These are phyloP conservation scores for Pachyseris speciosa DNA, from an alignment of 64 coral and sea anemone genomes.

Conservation along the genomic window DNA sequence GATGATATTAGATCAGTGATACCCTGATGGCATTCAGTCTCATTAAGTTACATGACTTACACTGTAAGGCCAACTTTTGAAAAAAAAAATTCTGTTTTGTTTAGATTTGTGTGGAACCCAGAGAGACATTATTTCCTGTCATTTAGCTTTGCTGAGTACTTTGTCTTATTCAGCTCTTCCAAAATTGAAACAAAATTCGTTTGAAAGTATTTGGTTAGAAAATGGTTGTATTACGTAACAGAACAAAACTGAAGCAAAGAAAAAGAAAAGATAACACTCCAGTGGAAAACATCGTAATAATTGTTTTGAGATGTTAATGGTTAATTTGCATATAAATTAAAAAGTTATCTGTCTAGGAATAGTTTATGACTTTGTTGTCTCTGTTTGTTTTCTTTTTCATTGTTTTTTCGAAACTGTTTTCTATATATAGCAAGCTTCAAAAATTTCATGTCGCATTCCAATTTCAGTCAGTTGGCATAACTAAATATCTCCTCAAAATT, in stretches of 20 bases:
- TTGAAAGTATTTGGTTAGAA: neutral
- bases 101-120: too few relatives aligned
- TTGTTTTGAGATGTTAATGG: neutral
- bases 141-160: too few relatives aligned
- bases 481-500: too few relatives aligned
- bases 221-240: neutral
- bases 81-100: too few relatives aligned
- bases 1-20: too few relatives aligned
- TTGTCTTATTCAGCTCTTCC: too few relatives aligned
- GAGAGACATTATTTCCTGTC: too few relatives aligned
- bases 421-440: neutral
- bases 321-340: conserved; percentile 26
- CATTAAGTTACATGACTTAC: too few relatives aligned
- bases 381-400: neutral
- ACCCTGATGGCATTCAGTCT: too few relatives aligned
- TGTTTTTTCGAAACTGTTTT: neutral
- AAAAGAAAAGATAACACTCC: neutral
- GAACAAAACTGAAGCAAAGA: neutral
- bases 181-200: neutral
- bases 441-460: too few relatives aligned
- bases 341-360: neutral
- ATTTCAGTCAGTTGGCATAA: too few relatives aligned
- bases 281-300: neutral
- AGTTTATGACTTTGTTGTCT: neutral
- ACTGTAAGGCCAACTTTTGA: too few relatives aligned